These are phyloP conservation scores for Calvadosia cruxmelitensis DNA, from an alignment of 30 jellyfish, hydroid and myxozoan species.

Conservation along the genomic window DNA sequence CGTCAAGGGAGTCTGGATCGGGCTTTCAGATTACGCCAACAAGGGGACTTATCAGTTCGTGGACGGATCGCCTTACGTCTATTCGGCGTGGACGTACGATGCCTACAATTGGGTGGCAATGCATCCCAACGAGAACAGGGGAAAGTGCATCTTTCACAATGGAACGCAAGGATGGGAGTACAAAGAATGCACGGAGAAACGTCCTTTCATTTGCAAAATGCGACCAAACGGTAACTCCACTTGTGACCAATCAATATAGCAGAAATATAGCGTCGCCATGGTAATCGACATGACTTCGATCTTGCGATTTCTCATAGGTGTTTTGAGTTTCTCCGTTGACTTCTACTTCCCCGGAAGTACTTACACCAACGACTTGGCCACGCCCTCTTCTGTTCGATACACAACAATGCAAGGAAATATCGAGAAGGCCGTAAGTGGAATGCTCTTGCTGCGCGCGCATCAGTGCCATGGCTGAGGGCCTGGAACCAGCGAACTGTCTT, in stretches of 20 bases:
- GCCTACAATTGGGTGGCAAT: constrained; percentile 52
- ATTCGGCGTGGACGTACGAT: constrained; percentile 85
- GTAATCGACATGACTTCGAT: neutral
- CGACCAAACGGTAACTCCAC: constrained; percentile 70
- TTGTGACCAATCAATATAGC: neutral
- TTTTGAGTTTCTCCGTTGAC: constrained; percentile 68
- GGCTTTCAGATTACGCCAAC: constrained; percentile 87
- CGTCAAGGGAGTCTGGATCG: constrained; percentile 65
- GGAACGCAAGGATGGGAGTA: constrained; percentile 81
- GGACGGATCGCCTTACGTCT: constrained; percentile 91
- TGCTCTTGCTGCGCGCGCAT: neutral
- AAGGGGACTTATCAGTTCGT: constrained; percentile 92
- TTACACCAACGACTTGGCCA: constrained; percentile 69
- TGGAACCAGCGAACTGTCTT: neutral
- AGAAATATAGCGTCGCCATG: neutral
- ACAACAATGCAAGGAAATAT: constrained; percentile 55
- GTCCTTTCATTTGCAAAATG: constrained; percentile 75
- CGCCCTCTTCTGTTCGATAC: constrained; percentile 56
- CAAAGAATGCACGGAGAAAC: constrained; percentile 53
- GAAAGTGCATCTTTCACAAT: constrained; percentile 56
- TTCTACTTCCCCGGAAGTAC: constrained; percentile 93
- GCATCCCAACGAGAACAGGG: constrained; percentile 27
- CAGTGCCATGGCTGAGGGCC: neutral
- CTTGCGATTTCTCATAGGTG: constrained; percentile 20
- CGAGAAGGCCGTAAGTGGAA: constrained; percentile 77